Conservation (phyloP, 2,113 vertebrate genomes). For the Thymallus thymallus region DNA sequence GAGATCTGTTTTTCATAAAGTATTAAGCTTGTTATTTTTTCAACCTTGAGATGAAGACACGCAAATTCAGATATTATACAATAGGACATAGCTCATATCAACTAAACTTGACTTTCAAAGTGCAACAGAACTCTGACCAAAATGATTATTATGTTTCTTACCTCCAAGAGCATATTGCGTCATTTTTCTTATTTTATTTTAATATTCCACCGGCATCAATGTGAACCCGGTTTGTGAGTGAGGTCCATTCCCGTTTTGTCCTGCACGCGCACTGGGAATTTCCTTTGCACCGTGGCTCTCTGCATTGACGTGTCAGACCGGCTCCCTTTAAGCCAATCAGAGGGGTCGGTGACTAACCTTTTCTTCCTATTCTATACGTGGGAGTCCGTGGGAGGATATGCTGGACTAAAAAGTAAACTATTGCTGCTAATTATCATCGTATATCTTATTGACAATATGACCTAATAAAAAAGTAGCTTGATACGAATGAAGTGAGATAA, state of each 20-base stretch:
- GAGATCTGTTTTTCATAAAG: not conserved
- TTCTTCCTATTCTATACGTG: slow-evolving; percentile 5
- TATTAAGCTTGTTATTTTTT: not conserved
- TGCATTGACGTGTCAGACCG: slow-evolving; percentile 14
- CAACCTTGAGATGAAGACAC: not conserved
- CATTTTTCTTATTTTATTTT: slow-evolving; percentile 1
- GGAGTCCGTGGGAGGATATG: slow-evolving; percentile 11
- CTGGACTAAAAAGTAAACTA: not conserved
- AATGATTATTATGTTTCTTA: not conserved
- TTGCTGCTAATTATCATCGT: too few species aligned
- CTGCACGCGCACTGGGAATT: not conserved
- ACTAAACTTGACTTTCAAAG: not conserved
- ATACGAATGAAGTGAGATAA: too few species aligned
- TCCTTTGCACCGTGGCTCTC: not conserved
- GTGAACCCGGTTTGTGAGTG: not conserved
- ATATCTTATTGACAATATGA: too few species aligned
- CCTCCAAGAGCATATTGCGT: slow-evolving; percentile 5
- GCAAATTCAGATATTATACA: not conserved
- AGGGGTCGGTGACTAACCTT: slow-evolving; percentile 24
- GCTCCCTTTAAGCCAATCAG: slow-evolving; percentile 47
- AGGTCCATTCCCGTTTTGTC: not conserved
- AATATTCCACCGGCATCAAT: not conserved
- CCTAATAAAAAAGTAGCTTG: too few species aligned
- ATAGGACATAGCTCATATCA: too few species aligned
- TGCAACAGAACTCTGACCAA: not conserved